Conservation (phyloP, 2,113 vertebrate genomes). For the Prunella himalayana region DNA sequence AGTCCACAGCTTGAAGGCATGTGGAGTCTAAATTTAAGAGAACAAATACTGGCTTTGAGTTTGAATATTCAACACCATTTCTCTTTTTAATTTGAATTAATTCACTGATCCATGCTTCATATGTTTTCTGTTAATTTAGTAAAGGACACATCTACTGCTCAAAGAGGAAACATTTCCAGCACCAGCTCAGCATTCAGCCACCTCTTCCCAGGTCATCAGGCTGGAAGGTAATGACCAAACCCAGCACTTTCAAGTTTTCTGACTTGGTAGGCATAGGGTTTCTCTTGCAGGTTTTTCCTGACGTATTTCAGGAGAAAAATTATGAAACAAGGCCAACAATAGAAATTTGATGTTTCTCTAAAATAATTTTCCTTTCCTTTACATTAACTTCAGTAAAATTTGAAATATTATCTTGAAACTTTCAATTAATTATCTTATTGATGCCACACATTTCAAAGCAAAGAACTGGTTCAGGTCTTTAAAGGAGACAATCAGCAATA, state of each 20-base stretch:
- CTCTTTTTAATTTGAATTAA: slow-evolving; percentile 20
- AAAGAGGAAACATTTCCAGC: not conserved
- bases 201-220: not conserved
- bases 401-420: not conserved
- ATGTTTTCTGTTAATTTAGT: slow-evolving; percentile 3
- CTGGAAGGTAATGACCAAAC: not conserved
- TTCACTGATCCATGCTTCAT: slow-evolving; percentile 13
- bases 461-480: not conserved
- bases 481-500: not conserved
- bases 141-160: not conserved
- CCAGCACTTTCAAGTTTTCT: not conserved
- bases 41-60: not conserved
- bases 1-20: not conserved
- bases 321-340: not conserved
- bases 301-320: not conserved
- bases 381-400: not conserved
- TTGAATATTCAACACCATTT: not conserved
- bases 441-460: not conserved
- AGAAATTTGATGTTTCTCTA: not conserved
- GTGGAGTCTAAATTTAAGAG: not conserved
- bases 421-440: not conserved
- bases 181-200: not conserved
- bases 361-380: not conserved
- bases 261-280: not conserved
- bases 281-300: not conserved